Evolutionary conservation across 2,797 vertebrate species (phyloP), one percentile per base, ranked within the genome.

Genomic region (Thaleichthys pacificus): DNA sequence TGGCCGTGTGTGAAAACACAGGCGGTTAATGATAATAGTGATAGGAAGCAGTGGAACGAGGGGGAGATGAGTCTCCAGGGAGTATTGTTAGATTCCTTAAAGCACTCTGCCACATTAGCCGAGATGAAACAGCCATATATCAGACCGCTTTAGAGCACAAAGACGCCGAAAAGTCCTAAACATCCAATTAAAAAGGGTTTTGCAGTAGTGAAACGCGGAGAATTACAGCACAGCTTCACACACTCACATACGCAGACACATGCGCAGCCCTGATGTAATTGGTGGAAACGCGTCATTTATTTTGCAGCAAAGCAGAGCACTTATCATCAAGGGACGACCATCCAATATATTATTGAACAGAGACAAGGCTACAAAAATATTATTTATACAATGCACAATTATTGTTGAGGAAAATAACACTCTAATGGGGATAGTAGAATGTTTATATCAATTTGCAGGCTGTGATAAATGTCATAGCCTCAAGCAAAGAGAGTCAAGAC

Each of bases 11-110:
- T 61, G 38, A 72, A 66, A 54, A 69, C 15, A 60, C 38, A 69
- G 28, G 26, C 11, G 21, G 60, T 57, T 67, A 73, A 81, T 80
- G 69, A 77, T 64, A 79, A 81, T 73, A 75, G 79, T 80, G 83
- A 82, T 77, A 82, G 73, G 76, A 81, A 72, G 69, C 60, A 74
- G 63, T 76, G 74, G 73, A 77, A 83, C 80, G 80, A 78, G 69
- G 61, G 61, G 19, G 66, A 75, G 69, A 66, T 73, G 19, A 68
- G 66, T 81, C 81, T 78, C 77, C 4, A 14, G 71, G 80, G 83
- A 8, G 51, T 6, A n/a, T 56, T 67, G 78, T 80, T 83, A 73
- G 66, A 75, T 82, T 79, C 66, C 68, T 80, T 80, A 84, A 79
- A 68, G 75, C 73, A 73, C 69, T 84, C 67, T 63, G 69, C 76